Evolutionary conservation across 1,140 invertebrate genomes (phyloP).

Genomic region (Anastrepha obliqua): DNA sequence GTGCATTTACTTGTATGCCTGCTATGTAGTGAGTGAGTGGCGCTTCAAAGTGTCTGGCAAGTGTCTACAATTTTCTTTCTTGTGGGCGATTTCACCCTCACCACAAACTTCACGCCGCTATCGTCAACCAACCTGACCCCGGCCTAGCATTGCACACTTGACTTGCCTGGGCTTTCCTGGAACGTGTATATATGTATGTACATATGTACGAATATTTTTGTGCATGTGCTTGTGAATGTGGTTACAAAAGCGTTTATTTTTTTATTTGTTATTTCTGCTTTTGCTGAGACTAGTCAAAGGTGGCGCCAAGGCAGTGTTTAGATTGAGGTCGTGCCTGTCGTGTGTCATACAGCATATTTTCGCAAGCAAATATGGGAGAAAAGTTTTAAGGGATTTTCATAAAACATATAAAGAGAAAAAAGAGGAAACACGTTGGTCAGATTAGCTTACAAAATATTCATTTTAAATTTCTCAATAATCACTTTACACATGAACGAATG

Average conservation of each 20-base stretch:
- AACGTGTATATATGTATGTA: neutral
- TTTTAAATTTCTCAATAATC: no score
- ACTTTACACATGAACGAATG: no score
- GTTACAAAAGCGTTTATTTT: constrained; percentile 21
- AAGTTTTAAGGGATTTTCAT: no score
- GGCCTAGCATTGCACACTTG: constrained; percentile 46
- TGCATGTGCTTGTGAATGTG: neutral
- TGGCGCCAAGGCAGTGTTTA: neutral
- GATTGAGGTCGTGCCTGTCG: constrained; percentile 13
- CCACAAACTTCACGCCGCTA: constrained; percentile 32
- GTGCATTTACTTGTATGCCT: neutral
- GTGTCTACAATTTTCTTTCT: constrained; percentile 46
- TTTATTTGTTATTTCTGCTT: constrained; percentile 3
- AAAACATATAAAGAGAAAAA: no score
- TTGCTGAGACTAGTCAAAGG: constrained; percentile 17
- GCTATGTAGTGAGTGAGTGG: constrained; percentile 34
- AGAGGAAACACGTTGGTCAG: no score
- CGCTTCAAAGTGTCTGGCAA: constrained; percentile 52
- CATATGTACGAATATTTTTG: neutral
- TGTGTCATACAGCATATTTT: neutral
- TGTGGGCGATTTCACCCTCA: constrained; percentile 44
- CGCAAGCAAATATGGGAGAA: no score
- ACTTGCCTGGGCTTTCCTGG: constrained; percentile 38
- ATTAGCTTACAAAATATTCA: no score
- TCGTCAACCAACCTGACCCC: neutral